Base-by-base conservation (phyloP, 1,140 invertebrate species). In the Leptinotarsa texana region DNA sequence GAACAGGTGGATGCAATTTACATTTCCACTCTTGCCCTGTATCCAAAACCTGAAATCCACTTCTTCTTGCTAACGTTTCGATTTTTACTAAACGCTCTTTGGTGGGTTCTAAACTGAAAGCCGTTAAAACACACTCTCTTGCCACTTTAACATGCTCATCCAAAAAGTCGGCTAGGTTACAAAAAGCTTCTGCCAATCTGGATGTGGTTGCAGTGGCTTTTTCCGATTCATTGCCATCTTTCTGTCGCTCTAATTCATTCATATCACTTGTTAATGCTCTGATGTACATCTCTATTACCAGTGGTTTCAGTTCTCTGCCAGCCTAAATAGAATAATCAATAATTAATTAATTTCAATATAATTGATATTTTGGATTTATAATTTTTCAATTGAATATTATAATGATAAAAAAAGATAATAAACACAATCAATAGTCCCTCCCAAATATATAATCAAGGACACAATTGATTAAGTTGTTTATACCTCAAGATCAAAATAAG, bases 241-340 rank as follows among this genome's bases (percentile, higher is more conserved):
- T 93, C 51, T 90, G 89, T 74, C 87, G 89, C 81, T 94, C 92
- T 78, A 94, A 81, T 80, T 92, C 90, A 79, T 94, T 94, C 89
- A 93, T 91, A 79, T 93, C 92, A 6, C 90, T 89, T 4, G 91
- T 93, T 69, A 94, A 87, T 0, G 91, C 92, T 72, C 90, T 87
- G 24, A 94, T 91, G 81, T 93, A 93, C 21, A 94, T 81, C 82
- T 93, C 92, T 68, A 93, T 92, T 11, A 91, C 89, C 72, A 93
- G 88, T 17, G 91, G 86, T 78, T 89, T 89, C 82, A 93, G 87
- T 48, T 84, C 87, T 4, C 87, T 85, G 66, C 87, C 89, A 83
- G 90, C 90, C 91, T 92, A 85, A 65, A 89, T 65, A 21, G 63
- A 27, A 65, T 18, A 65, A 62, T 62, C 8, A 42, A 42, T 42